Evolutionary conservation across 2,888 invertebrate species (phyloP).

Genomic region (Labia minor): DNA sequence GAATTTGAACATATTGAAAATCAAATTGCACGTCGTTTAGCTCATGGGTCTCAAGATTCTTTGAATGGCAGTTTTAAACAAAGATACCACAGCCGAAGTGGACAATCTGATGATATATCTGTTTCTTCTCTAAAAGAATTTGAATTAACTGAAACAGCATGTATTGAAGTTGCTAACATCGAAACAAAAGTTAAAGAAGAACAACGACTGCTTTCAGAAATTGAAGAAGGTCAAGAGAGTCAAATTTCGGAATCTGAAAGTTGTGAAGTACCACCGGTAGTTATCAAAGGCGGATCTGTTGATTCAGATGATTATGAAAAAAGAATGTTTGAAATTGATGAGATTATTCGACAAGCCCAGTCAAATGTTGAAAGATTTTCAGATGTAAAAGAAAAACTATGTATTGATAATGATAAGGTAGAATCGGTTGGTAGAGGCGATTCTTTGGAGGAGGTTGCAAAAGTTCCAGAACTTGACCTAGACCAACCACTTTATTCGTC

Average conservation of each 20-base stretch:
- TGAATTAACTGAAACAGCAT: conserved; percentile 81
- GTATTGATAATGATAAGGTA: conserved; percentile 39
- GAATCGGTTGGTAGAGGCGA: conserved; percentile 42
- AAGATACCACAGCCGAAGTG: conserved; percentile 58
- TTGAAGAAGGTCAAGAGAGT: conserved; percentile 48
- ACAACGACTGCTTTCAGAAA: conserved; percentile 50
- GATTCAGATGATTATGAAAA: conserved; percentile 54
- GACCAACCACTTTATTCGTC: conserved; percentile 34
- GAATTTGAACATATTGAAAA: conserved; percentile 88
- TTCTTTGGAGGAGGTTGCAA: conserved; percentile 43
- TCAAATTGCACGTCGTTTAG: conserved; percentile 54
- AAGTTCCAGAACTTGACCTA: conserved; percentile 43
- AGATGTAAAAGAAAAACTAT: conserved; percentile 33
- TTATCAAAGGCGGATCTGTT: conserved; percentile 33
- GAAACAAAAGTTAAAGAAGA: conserved; percentile 78
- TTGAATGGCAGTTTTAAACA: conserved; percentile 69
- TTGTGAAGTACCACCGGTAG: conserved; percentile 40
- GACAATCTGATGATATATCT: conserved; percentile 75
- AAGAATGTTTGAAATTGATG: conserved; percentile 56
- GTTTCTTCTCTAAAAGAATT: conserved; percentile 83
- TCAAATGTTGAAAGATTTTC: conserved; percentile 52
- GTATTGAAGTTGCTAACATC: conserved; percentile 69
- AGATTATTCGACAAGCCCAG: conserved; percentile 55
- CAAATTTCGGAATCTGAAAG: conserved; percentile 46
- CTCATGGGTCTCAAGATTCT: conserved; percentile 74